A percentile compares a stretch with the other conserved stretches of the same genome.
These are phyloP conservation scores for Tachina grossa DNA, from an alignment of 2,888 invertebrate genomes.

Conservation along the genomic window DNA sequence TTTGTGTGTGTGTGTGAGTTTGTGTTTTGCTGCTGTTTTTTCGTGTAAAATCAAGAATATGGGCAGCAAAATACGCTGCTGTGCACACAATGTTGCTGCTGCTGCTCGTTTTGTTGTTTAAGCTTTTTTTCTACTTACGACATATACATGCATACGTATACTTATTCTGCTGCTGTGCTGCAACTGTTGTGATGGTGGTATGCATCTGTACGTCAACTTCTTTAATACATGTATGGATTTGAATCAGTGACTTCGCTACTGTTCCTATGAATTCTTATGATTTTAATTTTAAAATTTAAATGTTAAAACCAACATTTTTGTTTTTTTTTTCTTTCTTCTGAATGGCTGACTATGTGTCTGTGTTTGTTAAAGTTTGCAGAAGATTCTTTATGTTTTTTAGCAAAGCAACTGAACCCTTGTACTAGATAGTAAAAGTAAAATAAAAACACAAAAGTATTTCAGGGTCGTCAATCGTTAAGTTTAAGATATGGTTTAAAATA, in stretches of 20 bases:
- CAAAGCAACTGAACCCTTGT: background rate
- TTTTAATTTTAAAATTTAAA: constrained; percentile 36
- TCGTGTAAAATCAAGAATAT: background rate
- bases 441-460: background rate
- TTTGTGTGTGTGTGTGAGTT: constrained; percentile 6
- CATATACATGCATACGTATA: too few relatives aligned
- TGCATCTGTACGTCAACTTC: background rate
- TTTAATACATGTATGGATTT: constrained; percentile 6
- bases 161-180: constrained; percentile 19
- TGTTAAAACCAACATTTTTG: constrained; percentile 49
- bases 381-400: background rate
- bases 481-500: background rate
- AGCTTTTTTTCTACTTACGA: constrained; percentile 16
- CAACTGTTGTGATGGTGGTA: background rate
- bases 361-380: constrained; percentile 23
- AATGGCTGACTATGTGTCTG: background rate
- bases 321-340: background rate
- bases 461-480: constrained; percentile 28
- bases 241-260: constrained; percentile 26
- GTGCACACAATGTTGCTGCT: background rate
- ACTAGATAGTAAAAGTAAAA: background rate
- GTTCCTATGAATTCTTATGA: constrained; percentile 43
- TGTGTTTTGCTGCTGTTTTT: constrained; percentile 34
- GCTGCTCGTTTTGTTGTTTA: constrained; percentile 4
- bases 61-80: background rate